These are phyloP conservation scores for Aptenodytes patagonicus DNA, from an alignment of 2,113 vertebrate species.

Conservation along the genomic window DNA sequence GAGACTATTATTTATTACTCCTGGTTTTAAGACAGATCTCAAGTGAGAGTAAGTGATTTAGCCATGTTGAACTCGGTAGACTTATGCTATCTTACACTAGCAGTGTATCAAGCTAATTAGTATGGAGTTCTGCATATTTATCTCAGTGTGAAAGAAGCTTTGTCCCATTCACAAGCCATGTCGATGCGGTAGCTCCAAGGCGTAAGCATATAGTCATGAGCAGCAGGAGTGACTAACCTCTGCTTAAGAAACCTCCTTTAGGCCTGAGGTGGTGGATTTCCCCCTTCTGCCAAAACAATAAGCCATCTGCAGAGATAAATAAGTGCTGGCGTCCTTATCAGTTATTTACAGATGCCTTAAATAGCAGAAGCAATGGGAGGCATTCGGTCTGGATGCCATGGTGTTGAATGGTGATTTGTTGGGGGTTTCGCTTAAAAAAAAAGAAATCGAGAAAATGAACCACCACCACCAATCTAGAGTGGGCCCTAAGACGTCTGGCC, in stretches of 20 bases:
- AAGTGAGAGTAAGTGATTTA: not conserved
- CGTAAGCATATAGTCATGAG: not conserved
- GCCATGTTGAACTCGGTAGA: not conserved
- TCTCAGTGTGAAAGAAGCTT: not conserved
- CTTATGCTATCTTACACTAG: not conserved
- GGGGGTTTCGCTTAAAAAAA: not conserved
- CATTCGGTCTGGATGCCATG: not conserved
- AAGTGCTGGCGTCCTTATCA: not conserved
- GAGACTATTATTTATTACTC: not conserved
- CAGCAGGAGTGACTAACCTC: not conserved
- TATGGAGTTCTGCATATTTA: not conserved
- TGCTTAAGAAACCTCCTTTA: not conserved
- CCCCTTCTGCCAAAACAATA: not conserved
- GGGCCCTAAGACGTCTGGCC: not conserved
- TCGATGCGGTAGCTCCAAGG: not conserved
- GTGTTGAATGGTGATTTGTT: not conserved
- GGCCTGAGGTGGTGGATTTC: not conserved
- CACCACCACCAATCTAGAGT: not conserved
- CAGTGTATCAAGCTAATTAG: not conserved
- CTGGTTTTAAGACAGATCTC: not conserved
- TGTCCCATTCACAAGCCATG: not conserved
- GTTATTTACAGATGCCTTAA: not conserved
- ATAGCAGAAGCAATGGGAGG: not conserved
- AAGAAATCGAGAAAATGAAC: not conserved
- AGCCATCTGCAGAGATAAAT: not conserved